Conservation (phyloP, 1,140 invertebrate species). For the Cherax quadricarinatus region DNA sequence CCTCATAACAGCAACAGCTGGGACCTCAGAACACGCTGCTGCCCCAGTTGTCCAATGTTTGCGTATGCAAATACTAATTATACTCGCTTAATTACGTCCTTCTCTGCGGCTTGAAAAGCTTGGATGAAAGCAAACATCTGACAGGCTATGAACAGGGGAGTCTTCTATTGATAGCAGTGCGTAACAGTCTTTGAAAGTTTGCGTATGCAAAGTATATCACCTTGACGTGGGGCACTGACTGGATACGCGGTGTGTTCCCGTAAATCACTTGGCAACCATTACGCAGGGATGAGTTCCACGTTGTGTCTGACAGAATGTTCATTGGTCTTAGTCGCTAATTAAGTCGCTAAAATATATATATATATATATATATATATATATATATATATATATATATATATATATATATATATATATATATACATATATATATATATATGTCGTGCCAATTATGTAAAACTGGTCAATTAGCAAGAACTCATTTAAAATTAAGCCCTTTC, state of each 20-base stretch:
- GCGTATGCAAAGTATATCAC: conserved; percentile 25
- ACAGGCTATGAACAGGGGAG: background rate
- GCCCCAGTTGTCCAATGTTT: conserved; percentile 16
- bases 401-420: conserved; percentile 28
- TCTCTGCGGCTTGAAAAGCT: conserved; percentile 13
- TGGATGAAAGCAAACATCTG: background rate
- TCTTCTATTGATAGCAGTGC: background rate
- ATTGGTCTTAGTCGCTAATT: too few species aligned
- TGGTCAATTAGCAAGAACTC: too few species aligned
- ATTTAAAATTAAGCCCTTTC: too few species aligned
- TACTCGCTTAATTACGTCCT: conserved; percentile 18
- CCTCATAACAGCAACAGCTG: too few species aligned
- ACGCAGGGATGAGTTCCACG: too few species aligned
- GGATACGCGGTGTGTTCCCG: background rate
- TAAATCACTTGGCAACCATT: too few species aligned
- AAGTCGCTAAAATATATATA: conserved; percentile 29
- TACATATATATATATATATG: conserved; percentile 28
- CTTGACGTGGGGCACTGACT: background rate
- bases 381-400: background rate
- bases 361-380: conserved; percentile 13
- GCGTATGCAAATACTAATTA: conserved; percentile 47
- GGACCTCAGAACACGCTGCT: background rate
- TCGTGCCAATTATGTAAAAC: background rate
- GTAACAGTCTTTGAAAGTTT: conserved; percentile 29
- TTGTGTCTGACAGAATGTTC: too few species aligned